These are phyloP conservation scores for Triplophysa dalaica DNA, from an alignment of 2,113 vertebrate genomes.

Conservation along the genomic window DNA sequence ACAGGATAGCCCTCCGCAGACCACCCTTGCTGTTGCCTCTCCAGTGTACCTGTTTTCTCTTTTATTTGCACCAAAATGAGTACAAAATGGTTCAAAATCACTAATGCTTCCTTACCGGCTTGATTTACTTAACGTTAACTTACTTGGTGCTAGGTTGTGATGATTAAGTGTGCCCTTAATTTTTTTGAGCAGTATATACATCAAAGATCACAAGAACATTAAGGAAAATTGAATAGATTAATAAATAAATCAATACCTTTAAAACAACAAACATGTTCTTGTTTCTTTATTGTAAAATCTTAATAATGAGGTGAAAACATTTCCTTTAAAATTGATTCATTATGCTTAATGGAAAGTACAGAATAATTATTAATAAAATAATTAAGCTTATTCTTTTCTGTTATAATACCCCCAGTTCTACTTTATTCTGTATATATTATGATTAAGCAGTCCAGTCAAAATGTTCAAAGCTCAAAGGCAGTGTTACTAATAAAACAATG, in stretches of 20 bases:
- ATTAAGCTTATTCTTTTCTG: slow-evolving; percentile 2
- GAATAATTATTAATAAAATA: slow-evolving; percentile 3
- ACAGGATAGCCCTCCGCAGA: too few species aligned
- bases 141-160: too few species aligned
- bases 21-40: too few species aligned
- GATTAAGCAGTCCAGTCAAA: neutral
- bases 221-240: neutral
- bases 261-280: slow-evolving; percentile 6
- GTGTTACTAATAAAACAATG: neutral
- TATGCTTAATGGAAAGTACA: neutral
- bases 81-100: too few species aligned
- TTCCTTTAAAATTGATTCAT: neutral
- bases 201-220: neutral
- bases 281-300: slow-evolving; percentile 41
- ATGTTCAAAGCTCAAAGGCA: neutral
- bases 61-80: too few species aligned
- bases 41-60: too few species aligned
- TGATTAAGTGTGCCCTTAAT: too few species aligned
- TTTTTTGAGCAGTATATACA: too few species aligned
- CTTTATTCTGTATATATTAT: neutral
- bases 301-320: neutral
- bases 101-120: too few species aligned
- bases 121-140: too few species aligned
- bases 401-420: neutral
- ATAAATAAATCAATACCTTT: neutral